These are phyloP conservation scores for Cacatua alba DNA, from an alignment of 2,113 vertebrate genomes.

Conservation along the genomic window DNA sequence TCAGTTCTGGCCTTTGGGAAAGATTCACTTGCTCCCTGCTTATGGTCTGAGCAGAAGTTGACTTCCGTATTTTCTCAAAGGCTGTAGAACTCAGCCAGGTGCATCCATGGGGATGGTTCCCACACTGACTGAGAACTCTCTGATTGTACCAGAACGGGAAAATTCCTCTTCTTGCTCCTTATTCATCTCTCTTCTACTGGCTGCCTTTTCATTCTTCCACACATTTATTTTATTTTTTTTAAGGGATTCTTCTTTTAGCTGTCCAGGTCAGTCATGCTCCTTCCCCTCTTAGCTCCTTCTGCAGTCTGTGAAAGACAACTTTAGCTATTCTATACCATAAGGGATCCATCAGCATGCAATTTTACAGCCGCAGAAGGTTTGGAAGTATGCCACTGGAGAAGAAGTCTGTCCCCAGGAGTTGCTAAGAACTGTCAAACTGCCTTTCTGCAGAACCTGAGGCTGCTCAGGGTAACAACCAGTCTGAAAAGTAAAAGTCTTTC, in stretches of 20 bases:
- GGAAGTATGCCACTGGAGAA: slow-evolving; percentile 40
- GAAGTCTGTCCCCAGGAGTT: slow-evolving; percentile 3
- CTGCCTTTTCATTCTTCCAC: background rate
- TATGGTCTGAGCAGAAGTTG: background rate
- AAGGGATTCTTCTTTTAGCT: slow-evolving; percentile 25
- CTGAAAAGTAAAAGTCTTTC: background rate
- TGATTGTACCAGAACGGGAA: background rate
- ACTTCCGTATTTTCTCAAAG: background rate
- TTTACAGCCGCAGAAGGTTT: slow-evolving; percentile 39
- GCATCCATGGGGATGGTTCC: background rate
- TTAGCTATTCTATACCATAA: slow-evolving; percentile 36
- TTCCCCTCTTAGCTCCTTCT: background rate
- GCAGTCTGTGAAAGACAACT: slow-evolving; percentile 6
- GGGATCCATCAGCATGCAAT: background rate
- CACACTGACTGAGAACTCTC: background rate
- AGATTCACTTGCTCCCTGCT: background rate
- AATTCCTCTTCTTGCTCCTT: background rate
- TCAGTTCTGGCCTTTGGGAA: background rate
- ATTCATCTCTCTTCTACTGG: background rate
- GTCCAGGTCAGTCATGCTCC: background rate
- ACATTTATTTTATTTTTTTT: background rate
- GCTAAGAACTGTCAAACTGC: slow-evolving; percentile 36
- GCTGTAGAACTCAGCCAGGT: background rate
- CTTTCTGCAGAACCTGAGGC: slow-evolving; percentile 21
- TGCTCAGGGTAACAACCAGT: background rate